Conservation (phyloP, 2,113 vertebrate genomes). For the Hippocampus guttulatus region DNA sequence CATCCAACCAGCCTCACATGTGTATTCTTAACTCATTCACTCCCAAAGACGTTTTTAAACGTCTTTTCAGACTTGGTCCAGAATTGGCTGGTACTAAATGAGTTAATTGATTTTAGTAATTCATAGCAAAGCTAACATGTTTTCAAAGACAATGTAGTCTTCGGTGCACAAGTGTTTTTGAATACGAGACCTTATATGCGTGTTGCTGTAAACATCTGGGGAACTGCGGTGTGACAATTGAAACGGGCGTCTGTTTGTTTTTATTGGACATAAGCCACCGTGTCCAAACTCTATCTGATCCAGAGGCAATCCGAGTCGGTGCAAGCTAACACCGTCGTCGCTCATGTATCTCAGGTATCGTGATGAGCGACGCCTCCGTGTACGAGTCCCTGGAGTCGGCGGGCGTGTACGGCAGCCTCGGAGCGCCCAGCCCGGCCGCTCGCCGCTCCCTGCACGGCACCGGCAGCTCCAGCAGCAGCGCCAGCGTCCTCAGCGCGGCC, state of each 20-base stretch:
- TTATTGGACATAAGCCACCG: no score
- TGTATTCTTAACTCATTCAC: not conserved
- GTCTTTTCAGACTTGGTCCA: no score
- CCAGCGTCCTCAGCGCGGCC: constrained; percentile 71
- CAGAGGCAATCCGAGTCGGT: not conserved
- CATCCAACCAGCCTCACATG: no score
- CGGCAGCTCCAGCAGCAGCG: constrained; percentile 70
- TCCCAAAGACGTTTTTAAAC: no score
- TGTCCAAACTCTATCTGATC: not conserved
- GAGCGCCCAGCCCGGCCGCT: constrained; percentile 70
- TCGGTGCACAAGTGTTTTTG: no score
- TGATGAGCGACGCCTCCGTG: constrained; percentile 85
- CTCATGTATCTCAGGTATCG: constrained; percentile 73
- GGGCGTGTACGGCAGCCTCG: constrained; percentile 80
- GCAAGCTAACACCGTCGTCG: constrained; percentile 15
- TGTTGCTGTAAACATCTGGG: no score
- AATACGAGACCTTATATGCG: no score
- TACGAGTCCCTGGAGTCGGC: constrained; percentile 91
- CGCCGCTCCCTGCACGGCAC: constrained; percentile 55
- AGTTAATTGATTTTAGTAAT: not conserved
- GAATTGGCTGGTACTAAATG: no score
- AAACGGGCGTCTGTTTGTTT: no score
- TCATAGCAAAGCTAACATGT: not conserved
- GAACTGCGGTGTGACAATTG: no score
- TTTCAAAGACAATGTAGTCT: not conserved